A percentile compares a stretch with the other conserved stretches of the same genome.
Conservation (phyloP, 2,113 vertebrate genomes). For the Mustelus asterias region DNA sequence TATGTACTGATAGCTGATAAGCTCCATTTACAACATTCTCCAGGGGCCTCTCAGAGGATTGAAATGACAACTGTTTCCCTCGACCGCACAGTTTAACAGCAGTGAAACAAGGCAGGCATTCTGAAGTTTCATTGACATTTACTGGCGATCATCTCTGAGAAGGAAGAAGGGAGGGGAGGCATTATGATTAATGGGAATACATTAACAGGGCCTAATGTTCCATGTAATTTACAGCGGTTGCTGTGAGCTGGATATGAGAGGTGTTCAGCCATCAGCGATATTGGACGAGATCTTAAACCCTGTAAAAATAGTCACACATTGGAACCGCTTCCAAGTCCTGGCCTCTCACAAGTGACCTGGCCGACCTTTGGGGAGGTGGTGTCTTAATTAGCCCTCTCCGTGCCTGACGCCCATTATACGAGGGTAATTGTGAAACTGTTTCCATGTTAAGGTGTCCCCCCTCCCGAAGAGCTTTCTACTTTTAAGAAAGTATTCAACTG, state of each 20-base stretch:
- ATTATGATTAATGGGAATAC: background rate
- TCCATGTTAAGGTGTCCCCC: background rate
- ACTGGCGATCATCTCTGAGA: background rate
- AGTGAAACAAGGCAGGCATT: background rate
- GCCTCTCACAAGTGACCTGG: background rate
- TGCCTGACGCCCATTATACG: background rate
- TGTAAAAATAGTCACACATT: background rate
- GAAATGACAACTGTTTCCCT: background rate
- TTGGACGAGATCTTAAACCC: background rate
- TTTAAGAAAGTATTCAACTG: background rate
- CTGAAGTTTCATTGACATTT: slow-evolving; percentile 8
- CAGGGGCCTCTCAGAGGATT: background rate
- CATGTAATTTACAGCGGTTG: background rate
- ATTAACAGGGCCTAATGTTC: background rate
- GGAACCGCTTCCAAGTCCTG: background rate
- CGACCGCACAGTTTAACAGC: background rate
- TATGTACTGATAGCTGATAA: slow-evolving; percentile 16
- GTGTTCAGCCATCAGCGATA: background rate
- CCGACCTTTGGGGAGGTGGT: background rate
- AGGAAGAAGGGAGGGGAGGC: background rate
- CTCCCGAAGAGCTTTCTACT: background rate
- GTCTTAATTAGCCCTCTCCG: background rate
- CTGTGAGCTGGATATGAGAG: background rate
- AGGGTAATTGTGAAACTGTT: background rate
- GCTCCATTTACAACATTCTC: background rate